Conservation (phyloP, 2,888 invertebrate genomes). For the Microdon myrmicae region DNA sequence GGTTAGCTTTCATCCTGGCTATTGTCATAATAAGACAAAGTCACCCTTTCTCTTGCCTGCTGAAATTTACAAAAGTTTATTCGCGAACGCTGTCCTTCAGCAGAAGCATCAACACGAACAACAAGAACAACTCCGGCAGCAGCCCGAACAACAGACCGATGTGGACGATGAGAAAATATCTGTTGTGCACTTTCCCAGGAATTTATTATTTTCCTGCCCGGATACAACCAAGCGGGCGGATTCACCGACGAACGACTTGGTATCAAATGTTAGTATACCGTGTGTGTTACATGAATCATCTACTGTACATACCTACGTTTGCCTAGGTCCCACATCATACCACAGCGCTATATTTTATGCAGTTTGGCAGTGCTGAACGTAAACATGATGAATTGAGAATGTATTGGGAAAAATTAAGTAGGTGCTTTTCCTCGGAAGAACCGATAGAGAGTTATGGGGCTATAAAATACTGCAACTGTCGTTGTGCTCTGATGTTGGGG, state of each 20-base stretch:
- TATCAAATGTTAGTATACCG: conserved; percentile 31
- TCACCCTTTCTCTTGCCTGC: conserved; percentile 76
- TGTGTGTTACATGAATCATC: background rate
- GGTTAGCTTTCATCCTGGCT: conserved; percentile 52
- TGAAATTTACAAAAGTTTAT: conserved; percentile 81
- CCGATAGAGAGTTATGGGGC: background rate
- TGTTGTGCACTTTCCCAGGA: conserved; percentile 64
- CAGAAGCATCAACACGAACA: conserved; percentile 65
- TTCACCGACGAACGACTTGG: conserved; percentile 29
- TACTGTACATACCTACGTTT: too few species aligned
- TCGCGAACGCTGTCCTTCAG: conserved; percentile 76
- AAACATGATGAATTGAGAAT: too few species aligned
- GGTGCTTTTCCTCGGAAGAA: background rate
- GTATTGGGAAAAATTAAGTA: background rate
- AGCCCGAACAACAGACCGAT: conserved; percentile 29
- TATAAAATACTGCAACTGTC: background rate
- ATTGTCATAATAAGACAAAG: conserved; percentile 46
- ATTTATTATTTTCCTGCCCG: conserved; percentile 69
- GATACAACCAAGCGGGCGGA: conserved; percentile 54
- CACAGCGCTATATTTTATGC: too few species aligned
- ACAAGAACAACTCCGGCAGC: conserved; percentile 49
- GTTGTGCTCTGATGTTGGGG: too few species aligned
- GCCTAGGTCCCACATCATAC: too few species aligned
- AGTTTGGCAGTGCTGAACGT: too few species aligned
- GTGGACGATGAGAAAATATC: conserved; percentile 23